Evolutionary conservation across 2,113 vertebrate species (phyloP).

Genomic region (Anser brachyrhynchus): DNA sequence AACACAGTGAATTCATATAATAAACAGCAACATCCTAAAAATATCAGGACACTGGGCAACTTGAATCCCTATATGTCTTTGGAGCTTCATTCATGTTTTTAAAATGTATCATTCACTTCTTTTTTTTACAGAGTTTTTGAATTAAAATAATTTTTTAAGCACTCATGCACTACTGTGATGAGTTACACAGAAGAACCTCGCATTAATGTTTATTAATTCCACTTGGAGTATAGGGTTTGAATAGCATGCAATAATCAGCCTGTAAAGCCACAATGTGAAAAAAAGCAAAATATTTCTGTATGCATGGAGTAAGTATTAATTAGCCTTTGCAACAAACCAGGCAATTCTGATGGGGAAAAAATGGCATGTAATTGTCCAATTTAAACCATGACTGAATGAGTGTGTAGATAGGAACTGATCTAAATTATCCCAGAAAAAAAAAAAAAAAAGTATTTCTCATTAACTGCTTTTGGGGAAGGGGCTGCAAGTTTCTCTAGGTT

Average conservation of each 20-base stretch:
- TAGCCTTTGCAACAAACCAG: neutral
- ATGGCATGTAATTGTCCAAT: neutral
- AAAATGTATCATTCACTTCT: neutral
- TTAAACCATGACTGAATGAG: neutral
- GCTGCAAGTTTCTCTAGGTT: neutral
- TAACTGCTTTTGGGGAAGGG: rapidly evolving
- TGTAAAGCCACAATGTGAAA: neutral
- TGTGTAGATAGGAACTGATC: neutral
- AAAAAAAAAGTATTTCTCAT: neutral
- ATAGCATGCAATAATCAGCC: neutral
- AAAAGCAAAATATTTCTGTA: neutral
- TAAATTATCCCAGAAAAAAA: neutral
- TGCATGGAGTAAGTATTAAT: neutral
- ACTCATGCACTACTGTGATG: neutral
- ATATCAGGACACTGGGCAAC: neutral
- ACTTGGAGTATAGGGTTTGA: neutral
- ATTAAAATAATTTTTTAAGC: neutral
- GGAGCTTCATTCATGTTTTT: neutral
- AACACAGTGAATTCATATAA: neutral
- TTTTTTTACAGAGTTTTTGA: neutral
- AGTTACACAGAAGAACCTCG: neutral
- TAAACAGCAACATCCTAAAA: neutral
- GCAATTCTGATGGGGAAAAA: neutral
- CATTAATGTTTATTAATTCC: neutral
- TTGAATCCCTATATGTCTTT: neutral